Percentiles rank a stretch among this genome's conserved stretches.
These are phyloP conservation scores for Norana najaformis DNA, from an alignment of 2,888 invertebrate species.

Conservation along the genomic window DNA sequence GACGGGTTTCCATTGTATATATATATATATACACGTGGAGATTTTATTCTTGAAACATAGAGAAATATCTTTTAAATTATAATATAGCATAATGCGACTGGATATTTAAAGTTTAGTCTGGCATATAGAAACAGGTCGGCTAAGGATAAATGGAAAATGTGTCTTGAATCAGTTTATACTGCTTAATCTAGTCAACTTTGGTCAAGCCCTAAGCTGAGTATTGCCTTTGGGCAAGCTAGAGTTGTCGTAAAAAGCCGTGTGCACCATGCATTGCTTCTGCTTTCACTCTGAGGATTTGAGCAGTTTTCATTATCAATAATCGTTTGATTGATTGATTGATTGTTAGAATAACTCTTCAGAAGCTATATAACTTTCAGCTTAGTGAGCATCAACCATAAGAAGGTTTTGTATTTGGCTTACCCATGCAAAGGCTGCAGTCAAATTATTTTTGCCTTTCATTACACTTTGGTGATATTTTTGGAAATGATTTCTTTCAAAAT, in stretches of 20 bases:
- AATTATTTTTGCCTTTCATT: background rate
- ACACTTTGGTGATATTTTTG: no score
- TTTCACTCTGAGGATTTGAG: background rate
- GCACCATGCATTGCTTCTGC: background rate
- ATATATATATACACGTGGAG: no score
- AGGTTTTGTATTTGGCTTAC: background rate
- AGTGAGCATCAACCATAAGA: background rate
- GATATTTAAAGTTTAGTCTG: background rate
- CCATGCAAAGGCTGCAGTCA: no score
- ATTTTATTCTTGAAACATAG: background rate
- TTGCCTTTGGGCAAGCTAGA: background rate
- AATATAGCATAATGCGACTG: background rate
- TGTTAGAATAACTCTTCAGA: background rate
- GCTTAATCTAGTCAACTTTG: background rate
- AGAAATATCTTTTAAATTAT: background rate
- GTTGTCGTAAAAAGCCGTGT: background rate
- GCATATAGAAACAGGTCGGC: background rate
- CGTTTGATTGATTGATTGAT: background rate
- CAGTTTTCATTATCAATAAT: no score
- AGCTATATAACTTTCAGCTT: background rate
- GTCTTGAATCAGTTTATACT: background rate
- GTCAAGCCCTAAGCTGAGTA: background rate
- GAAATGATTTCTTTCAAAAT: no score
- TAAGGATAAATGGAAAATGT: background rate
- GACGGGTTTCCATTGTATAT: background rate